Evolutionary conservation across 2,113 vertebrate genomes (phyloP).

Genomic region (Silurus asotus): DNA sequence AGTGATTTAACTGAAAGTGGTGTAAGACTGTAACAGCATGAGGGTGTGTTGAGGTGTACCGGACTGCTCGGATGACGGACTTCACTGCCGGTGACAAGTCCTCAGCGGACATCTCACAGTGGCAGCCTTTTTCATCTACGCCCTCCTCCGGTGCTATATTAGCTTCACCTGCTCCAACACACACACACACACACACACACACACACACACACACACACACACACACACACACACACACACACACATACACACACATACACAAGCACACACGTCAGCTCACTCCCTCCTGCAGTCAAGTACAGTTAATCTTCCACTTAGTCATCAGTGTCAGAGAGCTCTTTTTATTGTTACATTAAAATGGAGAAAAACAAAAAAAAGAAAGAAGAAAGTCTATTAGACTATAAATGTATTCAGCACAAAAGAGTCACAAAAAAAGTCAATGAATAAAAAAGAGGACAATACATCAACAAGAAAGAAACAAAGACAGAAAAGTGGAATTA

Average conservation of each 20-base stretch:
- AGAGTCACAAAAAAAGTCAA: not conserved
- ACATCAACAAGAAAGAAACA: not conserved
- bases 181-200: conserved; percentile 40
- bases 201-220: conserved; percentile 27
- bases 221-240: conserved; percentile 9
- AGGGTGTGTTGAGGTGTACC: conserved; percentile 69
- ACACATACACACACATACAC: conserved; percentile 9
- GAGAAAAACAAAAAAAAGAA: not conserved
- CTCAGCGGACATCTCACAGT: conserved; percentile 92
- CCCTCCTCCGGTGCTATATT: conserved; percentile 82
- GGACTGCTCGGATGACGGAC: conserved; percentile 92
- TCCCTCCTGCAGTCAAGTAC: not conserved
- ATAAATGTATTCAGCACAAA: not conserved
- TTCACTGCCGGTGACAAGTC: conserved; percentile 92
- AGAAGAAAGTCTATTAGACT: not conserved
- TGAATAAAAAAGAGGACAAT: not conserved
- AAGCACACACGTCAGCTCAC: conserved; percentile 9
- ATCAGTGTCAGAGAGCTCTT: not conserved
- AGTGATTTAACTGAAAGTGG: not conserved
- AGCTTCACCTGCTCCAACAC: conserved; percentile 77
- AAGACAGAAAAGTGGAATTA: not conserved
- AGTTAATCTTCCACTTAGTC: conserved; percentile 22
- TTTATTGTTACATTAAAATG: conserved; percentile 11
- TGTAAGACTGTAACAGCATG: not conserved
- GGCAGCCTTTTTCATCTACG: conserved; percentile 92